Evolutionary conservation across 1,140 invertebrate species (phyloP).

Genomic region (Triops longicaudatus): DNA sequence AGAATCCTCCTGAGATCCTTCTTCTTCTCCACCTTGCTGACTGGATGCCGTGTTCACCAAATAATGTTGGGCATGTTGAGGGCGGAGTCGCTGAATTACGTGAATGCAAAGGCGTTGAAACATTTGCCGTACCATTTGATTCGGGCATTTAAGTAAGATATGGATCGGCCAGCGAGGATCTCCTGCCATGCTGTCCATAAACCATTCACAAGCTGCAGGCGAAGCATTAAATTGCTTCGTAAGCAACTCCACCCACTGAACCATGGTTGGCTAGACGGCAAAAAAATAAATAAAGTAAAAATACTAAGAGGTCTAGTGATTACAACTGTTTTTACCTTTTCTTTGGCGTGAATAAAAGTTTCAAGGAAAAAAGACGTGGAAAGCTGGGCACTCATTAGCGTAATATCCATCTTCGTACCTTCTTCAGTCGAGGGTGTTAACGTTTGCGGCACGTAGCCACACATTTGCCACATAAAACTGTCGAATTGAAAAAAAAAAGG

Average conservation of each 20-base stretch:
- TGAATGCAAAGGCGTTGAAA: conserved; percentile 87
- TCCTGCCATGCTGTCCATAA: conserved; percentile 81
- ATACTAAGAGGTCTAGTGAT: neutral
- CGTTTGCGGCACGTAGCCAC: conserved; percentile 82
- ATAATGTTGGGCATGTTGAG: conserved; percentile 2
- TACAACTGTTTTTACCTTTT: conserved; percentile 58
- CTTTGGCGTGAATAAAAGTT: conserved; percentile 92
- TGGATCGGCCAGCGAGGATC: conserved; percentile 92
- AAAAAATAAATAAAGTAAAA: conserved; percentile 26
- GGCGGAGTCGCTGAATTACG: conserved; percentile 75
- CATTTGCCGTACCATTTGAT: conserved; percentile 91
- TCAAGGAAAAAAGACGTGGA: conserved; percentile 91
- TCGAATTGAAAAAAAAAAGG: conserved; percentile 33
- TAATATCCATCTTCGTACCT: conserved; percentile 64
- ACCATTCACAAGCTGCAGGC: conserved; percentile 83
- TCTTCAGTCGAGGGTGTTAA: conserved; percentile 45
- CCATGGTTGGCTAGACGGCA: conserved; percentile 71
- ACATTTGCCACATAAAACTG: conserved; percentile 94
- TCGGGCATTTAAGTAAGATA: conserved; percentile 88
- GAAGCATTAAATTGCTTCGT: conserved; percentile 90
- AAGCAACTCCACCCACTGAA: conserved; percentile 88
- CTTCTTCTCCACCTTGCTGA: neutral
- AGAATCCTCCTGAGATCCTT: neutral
- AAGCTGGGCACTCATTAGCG: conserved; percentile 73
- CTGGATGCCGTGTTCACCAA: neutral